Conservation (phyloP, 2,797 vertebrate species). For the Craterocephalus amniculus region DNA sequence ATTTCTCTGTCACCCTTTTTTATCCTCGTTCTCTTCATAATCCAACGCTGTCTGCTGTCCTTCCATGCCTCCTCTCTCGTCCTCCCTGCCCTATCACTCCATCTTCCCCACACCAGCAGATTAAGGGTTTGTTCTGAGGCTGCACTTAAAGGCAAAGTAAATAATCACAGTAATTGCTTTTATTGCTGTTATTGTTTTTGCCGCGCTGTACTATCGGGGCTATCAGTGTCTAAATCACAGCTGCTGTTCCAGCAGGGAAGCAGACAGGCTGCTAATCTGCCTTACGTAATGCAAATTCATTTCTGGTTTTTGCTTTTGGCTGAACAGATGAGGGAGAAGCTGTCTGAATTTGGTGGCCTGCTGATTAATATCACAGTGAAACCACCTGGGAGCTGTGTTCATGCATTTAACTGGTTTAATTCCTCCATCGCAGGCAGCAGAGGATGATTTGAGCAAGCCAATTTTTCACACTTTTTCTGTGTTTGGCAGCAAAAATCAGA, state of each 20-base stretch:
- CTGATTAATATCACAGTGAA: constrained; percentile 13
- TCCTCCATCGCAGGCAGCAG: background rate
- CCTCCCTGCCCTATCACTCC: background rate
- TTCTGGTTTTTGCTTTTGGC: constrained; percentile 17
- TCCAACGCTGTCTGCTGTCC: constrained; percentile 10
- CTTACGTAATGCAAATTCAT: constrained; percentile 53
- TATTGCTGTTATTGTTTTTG: constrained; percentile 37
- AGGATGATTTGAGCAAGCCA: no score
- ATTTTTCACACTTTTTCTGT: no score
- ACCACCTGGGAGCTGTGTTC: constrained; percentile 9
- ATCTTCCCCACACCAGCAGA: background rate
- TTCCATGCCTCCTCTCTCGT: background rate
- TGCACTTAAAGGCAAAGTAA: constrained; percentile 19
- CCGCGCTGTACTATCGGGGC: constrained; percentile 12
- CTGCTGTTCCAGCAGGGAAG: constrained; percentile 49
- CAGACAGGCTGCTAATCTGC: constrained; percentile 43
- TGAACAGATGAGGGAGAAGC: constrained; percentile 17
- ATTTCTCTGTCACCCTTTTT: constrained; percentile 16
- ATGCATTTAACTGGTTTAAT: background rate
- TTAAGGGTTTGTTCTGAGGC: constrained; percentile 14
- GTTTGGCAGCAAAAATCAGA: no score
- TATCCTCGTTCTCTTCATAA: background rate
- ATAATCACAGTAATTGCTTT: constrained; percentile 35
- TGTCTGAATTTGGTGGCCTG: background rate
- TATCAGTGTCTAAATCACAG: constrained; percentile 58